These are phyloP conservation scores for Amphimedon queenslandica DNA, from an alignment of 37 sponge, comb jelly and placozoan genomes.

Conservation along the genomic window DNA sequence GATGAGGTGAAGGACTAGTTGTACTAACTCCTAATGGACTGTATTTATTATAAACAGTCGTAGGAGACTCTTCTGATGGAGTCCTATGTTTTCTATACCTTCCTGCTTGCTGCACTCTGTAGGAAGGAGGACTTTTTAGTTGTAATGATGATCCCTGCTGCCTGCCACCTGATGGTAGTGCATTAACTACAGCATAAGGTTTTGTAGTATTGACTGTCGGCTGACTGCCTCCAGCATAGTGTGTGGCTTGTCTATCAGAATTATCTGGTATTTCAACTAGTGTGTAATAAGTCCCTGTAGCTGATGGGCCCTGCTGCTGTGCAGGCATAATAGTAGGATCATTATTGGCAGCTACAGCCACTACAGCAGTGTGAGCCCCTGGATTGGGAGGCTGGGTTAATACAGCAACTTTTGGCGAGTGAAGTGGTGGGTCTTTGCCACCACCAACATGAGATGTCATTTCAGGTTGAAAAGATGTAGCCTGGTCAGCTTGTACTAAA, in stretches of 20 bases:
- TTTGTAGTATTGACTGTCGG: conserved; percentile 25
- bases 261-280: neutral
- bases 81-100: no score
- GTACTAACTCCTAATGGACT: neutral
- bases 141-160: neutral
- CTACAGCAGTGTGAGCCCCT: neutral
- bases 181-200: conserved; percentile 44
- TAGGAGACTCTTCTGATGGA: neutral
- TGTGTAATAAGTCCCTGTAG: neutral
- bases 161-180: conserved; percentile 35
- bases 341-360: neutral
- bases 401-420: neutral
- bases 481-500: neutral
- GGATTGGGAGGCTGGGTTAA: neutral
- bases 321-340: neutral
- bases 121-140: neutral
- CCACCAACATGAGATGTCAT: neutral
- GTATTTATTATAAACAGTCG: neutral
- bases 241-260: neutral
- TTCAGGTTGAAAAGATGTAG: neutral
- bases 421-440: neutral
- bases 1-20: neutral
- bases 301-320: neutral
- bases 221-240: neutral
- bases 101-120: no score